A percentile compares a stretch with the other conserved stretches of the same genome.
Conservation (phyloP, 2,113 vertebrate species). For the Bostrychus sinensis region DNA sequence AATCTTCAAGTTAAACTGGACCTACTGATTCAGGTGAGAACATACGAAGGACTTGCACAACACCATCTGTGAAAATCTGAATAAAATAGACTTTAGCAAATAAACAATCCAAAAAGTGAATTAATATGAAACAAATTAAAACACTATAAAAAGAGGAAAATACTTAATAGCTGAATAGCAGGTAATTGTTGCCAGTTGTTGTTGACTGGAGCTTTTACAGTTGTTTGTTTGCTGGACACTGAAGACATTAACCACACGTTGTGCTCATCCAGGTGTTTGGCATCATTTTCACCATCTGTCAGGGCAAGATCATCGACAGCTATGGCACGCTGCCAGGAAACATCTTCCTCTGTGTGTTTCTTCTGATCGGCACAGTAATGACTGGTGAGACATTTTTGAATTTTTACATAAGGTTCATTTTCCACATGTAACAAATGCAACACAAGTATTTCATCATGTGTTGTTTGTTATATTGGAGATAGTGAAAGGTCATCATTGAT, state of each 20-base stretch:
- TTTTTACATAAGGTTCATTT: conserved; percentile 15
- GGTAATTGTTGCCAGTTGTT: neutral
- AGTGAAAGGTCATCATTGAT: neutral
- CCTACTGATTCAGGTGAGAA: too few species aligned
- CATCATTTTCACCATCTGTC: conserved; percentile 91
- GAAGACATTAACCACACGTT: conserved; percentile 1
- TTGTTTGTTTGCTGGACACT: neutral
- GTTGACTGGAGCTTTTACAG: neutral
- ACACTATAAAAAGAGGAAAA: too few species aligned
- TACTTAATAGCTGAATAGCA: neutral
- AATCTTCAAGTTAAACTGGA: too few species aligned
- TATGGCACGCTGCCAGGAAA: conserved; percentile 86
- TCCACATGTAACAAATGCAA: neutral
- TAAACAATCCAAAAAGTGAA: neutral
- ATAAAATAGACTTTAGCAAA: too few species aligned
- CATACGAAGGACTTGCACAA: too few species aligned
- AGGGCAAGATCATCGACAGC: conserved; percentile 88
- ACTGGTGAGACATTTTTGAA: conserved; percentile 81
- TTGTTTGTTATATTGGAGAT: neutral
- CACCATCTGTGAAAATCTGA: too few species aligned
- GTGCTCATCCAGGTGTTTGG: conserved; percentile 87
- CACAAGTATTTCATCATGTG: too few species aligned
- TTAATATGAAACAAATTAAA: neutral
- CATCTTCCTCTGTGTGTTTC: conserved; percentile 90
- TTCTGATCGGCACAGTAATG: conserved; percentile 84